Base-by-base conservation (phyloP, 2,113 vertebrate species). In the Panthera tigris region DNA sequence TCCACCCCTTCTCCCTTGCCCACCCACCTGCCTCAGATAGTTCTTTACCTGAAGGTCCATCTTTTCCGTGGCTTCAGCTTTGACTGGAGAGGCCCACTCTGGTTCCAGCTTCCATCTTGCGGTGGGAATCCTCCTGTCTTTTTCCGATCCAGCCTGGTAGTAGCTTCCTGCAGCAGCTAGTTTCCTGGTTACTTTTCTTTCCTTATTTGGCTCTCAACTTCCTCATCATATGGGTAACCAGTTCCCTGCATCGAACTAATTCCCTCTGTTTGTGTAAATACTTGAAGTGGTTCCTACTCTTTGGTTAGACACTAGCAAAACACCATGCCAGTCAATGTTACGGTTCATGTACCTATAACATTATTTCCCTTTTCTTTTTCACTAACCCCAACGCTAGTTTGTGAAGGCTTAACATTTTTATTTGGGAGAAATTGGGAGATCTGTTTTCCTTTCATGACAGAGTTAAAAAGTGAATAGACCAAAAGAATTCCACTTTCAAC, bases 401-500 rank as follows among this genome's bases (percentile, higher is more conserved):
- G 29, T 69, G n/a, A 85, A 91, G 73, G 9, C 14, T 88, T 81
- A 79, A 80, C 10, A 39, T 68, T 93, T 97, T 88, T 74, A 68
- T 73, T 85, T 92, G 66, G 29, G 12, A 39, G 80, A 87, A 15
- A 79, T 39, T 92, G 68, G 93, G n/a, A 94, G 31, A 88, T 89
- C 66, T 93, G 29, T 96, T 94, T 88, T 1, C 5, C 11, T 97
- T 96, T 95, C 90, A 73, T 57, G 31, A 86, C 57, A 89, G 48
- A 95, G 25, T 93, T 91, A 91, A 95, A 91, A 97, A 29, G 74
- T 25, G 50, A 96, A 89, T 27, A 89, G 82, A 93, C 63, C 33
- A 84, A 97, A 94, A 89, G 71, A 90, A 89, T 80, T 92, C 94
- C 95, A 73, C 48, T 82, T 69, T 74, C 69, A 74, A 23, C 48